Conservation (phyloP, 2,113 vertebrate species). For the Corythornis vintsioides region DNA sequence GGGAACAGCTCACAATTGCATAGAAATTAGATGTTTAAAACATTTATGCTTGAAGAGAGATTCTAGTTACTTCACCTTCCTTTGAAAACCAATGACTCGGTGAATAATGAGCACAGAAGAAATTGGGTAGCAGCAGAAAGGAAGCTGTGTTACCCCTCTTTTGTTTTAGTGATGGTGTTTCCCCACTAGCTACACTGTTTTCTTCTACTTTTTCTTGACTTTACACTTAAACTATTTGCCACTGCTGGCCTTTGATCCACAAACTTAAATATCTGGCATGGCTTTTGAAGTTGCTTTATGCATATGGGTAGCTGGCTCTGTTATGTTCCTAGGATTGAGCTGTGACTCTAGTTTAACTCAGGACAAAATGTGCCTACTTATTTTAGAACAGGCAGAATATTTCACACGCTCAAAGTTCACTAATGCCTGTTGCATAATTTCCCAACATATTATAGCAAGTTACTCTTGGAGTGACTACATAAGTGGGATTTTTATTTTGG, state of each 20-base stretch:
- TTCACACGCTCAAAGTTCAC: fast-evolving
- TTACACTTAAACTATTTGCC: not conserved
- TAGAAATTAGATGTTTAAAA: not conserved
- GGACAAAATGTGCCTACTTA: fast-evolving
- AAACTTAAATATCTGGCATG: not conserved
- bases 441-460: not conserved
- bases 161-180: not conserved
- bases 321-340: not conserved
- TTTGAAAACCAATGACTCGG: not conserved
- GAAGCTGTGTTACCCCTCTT: not conserved
- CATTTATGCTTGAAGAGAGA: not conserved
- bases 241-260: not conserved
- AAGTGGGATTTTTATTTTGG: not conserved
- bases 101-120: not conserved
- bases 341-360: not conserved
- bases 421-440: not conserved
- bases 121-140: not conserved
- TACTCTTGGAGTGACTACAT: not conserved
- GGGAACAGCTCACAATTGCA: not conserved
- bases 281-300: not conserved
- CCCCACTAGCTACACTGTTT: not conserved
- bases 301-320: not conserved
- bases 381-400: not conserved
- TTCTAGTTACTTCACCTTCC: not conserved
- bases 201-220: not conserved